Evolutionary conservation across 2,888 invertebrate species (phyloP), one percentile per base, ranked within the genome.

Genomic region (Masnerella sp.): DNA sequence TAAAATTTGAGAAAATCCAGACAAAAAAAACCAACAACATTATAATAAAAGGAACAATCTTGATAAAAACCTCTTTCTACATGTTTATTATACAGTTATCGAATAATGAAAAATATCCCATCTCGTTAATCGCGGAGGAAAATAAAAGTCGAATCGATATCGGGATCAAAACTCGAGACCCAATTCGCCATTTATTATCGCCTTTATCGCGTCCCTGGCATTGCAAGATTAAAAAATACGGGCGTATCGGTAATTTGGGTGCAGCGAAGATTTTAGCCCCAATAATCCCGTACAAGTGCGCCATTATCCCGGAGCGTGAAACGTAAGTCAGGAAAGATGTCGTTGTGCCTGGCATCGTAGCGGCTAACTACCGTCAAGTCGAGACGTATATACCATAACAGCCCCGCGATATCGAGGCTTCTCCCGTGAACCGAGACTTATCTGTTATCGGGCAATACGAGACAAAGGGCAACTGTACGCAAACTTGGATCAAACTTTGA

Each of bases 401-500:
- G n/a, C 30, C 15, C 17, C 36, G 17, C 45, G 43, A 38, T 61
- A 61, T 47, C 45, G 45, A 45, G 40, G 30, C 47, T 62, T 49
- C 54, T 40, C 61, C 25, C 61, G 22, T 52, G 17, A 45, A 54
- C 74, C 71, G 68, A 74, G 76, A 79, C 77, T 78, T 77, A 75
- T 76, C 70, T 71, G 62, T 74, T 78, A 80, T 80, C 78, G 73
- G 67, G 54, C 75, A 40, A 70, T 43, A 49, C 56, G 52, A 64
- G 70, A 75, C 73, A 74, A 69, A 74, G 70, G 47, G 45, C 34
- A 61, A 28, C 62, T 42, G 54, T 56, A 61, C 25, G 75, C 69
- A 75, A 80, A 81, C 77, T 81, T 80, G 78, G 75, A 76, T 74
- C 78, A 77, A 81, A 81, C 79, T 81, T 79, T 40, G 43, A 67